Percentiles rank a stretch among this genome's conserved stretches.
These are phyloP conservation scores for Glossosoma conforme DNA, from an alignment of 1,140 invertebrate species.

Conservation along the genomic window DNA sequence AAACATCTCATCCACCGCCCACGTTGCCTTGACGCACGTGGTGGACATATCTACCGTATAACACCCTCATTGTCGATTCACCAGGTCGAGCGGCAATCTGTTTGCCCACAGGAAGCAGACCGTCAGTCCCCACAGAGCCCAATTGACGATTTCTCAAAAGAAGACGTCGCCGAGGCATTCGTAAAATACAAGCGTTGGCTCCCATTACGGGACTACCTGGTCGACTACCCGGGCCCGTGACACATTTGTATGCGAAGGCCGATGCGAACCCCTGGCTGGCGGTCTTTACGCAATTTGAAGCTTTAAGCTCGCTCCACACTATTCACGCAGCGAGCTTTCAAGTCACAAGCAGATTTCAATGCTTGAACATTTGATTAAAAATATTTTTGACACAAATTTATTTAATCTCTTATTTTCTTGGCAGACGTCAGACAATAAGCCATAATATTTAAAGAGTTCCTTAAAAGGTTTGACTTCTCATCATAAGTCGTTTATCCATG, in stretches of 20 bases:
- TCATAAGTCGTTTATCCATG: too few relatives aligned
- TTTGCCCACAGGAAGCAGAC: slow-evolving; percentile 25
- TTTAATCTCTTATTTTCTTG: too few relatives aligned
- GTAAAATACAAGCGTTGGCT: slow-evolving; percentile 14
- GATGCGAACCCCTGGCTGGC: neutral
- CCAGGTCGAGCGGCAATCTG: slow-evolving; percentile 19
- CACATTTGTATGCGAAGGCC: slow-evolving; percentile 15
- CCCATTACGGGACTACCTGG: neutral
- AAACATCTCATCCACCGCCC: too few relatives aligned
- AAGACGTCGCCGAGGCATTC: slow-evolving; percentile 14
- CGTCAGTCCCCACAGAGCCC: slow-evolving; percentile 18
- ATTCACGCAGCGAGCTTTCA: too few relatives aligned
- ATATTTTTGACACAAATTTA: too few relatives aligned
- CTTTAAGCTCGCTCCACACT: slow-evolving; percentile 4
- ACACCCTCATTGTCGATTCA: slow-evolving; percentile 25
- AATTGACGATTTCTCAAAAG: slow-evolving; percentile 30
- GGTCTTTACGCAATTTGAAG: slow-evolving; percentile 30
- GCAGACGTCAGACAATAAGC: too few relatives aligned
- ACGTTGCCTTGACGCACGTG: too few relatives aligned
- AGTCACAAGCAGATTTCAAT: too few relatives aligned
- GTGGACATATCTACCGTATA: too few relatives aligned
- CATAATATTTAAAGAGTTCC: too few relatives aligned
- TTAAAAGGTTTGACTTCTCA: too few relatives aligned
- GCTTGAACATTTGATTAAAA: too few relatives aligned
- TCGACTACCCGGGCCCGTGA: neutral